A percentile compares a stretch with the other conserved stretches of the same genome.
Evolutionary conservation across 2,888 invertebrate species (phyloP).

Genomic region (Synanthedon tipuliformis): DNA sequence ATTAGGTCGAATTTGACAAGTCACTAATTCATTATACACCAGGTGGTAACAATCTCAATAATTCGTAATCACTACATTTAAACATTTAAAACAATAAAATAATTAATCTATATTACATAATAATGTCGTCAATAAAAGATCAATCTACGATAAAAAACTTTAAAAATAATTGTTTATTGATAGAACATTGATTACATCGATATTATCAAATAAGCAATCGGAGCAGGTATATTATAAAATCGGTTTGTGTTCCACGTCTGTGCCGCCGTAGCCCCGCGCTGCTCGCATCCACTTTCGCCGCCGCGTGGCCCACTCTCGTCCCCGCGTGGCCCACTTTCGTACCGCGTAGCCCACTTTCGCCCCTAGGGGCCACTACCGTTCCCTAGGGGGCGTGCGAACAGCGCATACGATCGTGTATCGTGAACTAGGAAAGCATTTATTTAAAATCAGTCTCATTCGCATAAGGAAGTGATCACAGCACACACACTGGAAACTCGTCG

Average conservation of each 20-base stretch:
- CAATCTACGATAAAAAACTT: slow-evolving; percentile 48
- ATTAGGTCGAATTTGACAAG: slow-evolving; percentile 34
- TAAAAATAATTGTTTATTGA: slow-evolving; percentile 33
- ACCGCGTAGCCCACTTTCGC: too few relatives aligned
- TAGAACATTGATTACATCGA: slow-evolving; percentile 28
- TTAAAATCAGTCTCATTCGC: slow-evolving; percentile 71
- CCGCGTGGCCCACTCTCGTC: too few relatives aligned
- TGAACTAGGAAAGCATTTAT: slow-evolving; percentile 33
- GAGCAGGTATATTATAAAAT: slow-evolving; percentile 31
- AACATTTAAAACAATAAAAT: slow-evolving; percentile 41
- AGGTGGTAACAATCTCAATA: slow-evolving; percentile 67
- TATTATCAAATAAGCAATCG: slow-evolving; percentile 36
- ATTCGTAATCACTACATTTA: slow-evolving; percentile 57
- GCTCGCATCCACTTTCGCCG: neutral
- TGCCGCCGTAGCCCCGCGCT: neutral
- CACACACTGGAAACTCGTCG: slow-evolving; percentile 67
- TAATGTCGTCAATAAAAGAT: slow-evolving; percentile 60
- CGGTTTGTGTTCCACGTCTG: slow-evolving; percentile 12
- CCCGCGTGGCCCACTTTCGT: too few relatives aligned
- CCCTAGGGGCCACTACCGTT: too few relatives aligned
- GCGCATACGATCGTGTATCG: neutral
- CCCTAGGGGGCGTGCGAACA: too few relatives aligned
- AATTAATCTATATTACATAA: slow-evolving; percentile 55
- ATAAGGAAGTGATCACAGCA: slow-evolving; percentile 71
- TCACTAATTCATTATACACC: slow-evolving; percentile 42